These are phyloP conservation scores for Aratinga solstitialis DNA, from an alignment of 2,797 vertebrate species.

Conservation along the genomic window DNA sequence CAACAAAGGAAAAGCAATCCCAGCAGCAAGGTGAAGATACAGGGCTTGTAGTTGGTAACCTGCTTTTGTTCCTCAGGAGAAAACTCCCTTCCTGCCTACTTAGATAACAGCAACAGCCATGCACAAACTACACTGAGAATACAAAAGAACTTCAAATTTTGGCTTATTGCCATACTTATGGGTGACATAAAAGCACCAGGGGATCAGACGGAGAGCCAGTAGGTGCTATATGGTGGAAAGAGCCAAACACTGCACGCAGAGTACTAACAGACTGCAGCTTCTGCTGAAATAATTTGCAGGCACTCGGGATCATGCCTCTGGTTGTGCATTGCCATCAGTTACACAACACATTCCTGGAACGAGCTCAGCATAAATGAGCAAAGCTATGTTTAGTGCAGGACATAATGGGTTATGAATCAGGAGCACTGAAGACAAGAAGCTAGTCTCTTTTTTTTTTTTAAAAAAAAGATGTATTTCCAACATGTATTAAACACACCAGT, in stretches of 20 bases:
- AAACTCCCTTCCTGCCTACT: background rate
- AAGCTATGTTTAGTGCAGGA: slow-evolving; percentile 27
- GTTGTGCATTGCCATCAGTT: slow-evolving; percentile 30
- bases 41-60: background rate
- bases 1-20: background rate
- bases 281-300: slow-evolving; percentile 41
- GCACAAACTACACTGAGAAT: rapidly evolving
- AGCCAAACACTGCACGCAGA: background rate
- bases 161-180: background rate
- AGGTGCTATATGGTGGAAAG: background rate
- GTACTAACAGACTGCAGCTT: background rate
- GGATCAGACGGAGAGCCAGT: background rate
- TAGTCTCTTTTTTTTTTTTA: background rate
- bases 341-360: slow-evolving; percentile 62
- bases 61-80: background rate
- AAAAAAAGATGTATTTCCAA: background rate
- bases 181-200: rapidly evolving
- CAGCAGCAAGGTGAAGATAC: background rate
- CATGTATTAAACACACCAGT: slow-evolving; percentile 1
- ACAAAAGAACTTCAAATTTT: background rate
- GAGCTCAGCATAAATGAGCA: background rate
- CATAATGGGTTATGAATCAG: slow-evolving; percentile 63
- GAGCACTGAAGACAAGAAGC: slow-evolving; percentile 41
- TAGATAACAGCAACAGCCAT: background rate
- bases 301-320: background rate